Base-by-base conservation (phyloP, 2,113 vertebrate species). In the Gulo gulo region DNA sequence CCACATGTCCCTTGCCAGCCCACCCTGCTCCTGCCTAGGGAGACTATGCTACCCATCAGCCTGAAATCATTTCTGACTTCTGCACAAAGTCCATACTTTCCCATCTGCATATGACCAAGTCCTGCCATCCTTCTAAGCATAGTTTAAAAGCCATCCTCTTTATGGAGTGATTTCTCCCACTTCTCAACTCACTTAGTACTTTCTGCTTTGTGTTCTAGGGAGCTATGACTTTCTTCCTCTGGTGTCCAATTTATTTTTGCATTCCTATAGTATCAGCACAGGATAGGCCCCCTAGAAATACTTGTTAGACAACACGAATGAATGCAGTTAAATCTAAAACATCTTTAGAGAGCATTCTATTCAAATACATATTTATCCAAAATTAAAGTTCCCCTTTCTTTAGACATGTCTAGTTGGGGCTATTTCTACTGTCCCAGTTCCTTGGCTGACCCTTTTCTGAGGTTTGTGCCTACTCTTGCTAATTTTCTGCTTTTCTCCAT, bases 401-500 rank as follows among this genome's bases (percentile, higher is more conserved):
- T 88, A 36, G n/a, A 73, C 39, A 7, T 69, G 47, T n/a, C 36
- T 50, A 31, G 67, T 91, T 67, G 47, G 61, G 42, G 24, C 36
- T 24, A 36, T 55, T 87, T 91, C 76, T 73, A n/a, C 71, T 57
- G 23, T 88, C 55, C 20, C 23, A 11, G 29, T 67, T 86, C 79
- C 36, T 52, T 59, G 11, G 52, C 52, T 47, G 55, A 59, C 50
- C 10, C 47, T 59, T 79, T 67, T 12, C 61, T 21, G 42, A 82
- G 50, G 16, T 59, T 94, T 69, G 29, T 5, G 7, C 36, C 95
- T 67, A n/a, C 61, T 80, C n/a, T 73, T 42, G 81, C 45, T 91
- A 88, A 90, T 39, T 69, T 97, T 95, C 76, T 91, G 65, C 80
- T 88, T 88, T 96, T 71, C 59, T 91, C 59, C 42, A 88, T 82